These are phyloP conservation scores for Tinamus guttatus DNA, from an alignment of 2,113 vertebrate genomes.

Conservation along the genomic window DNA sequence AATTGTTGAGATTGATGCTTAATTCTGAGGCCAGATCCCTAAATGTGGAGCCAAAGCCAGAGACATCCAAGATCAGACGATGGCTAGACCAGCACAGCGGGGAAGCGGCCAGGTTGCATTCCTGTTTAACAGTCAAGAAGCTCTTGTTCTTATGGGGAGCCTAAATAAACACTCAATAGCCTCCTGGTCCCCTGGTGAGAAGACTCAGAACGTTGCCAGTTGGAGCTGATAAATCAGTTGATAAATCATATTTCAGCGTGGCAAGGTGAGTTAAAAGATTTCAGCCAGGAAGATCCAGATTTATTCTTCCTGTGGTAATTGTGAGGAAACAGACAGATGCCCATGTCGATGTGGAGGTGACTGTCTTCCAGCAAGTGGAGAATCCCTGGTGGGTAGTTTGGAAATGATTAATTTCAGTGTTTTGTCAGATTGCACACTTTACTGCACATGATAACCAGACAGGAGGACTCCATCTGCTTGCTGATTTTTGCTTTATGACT, in stretches of 20 bases:
- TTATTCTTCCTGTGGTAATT: neutral
- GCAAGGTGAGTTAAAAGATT: neutral
- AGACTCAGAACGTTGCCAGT: neutral
- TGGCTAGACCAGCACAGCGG: neutral
- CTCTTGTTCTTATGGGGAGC: neutral
- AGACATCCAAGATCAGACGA: neutral
- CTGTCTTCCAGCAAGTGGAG: neutral
- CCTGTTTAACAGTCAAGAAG: neutral
- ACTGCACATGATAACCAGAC: neutral
- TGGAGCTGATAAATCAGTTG: neutral
- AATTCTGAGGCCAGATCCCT: neutral
- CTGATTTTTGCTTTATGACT: slow-evolving; percentile 45
- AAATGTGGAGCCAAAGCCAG: neutral
- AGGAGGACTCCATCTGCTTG: neutral
- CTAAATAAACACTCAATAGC: neutral
- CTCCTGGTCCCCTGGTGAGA: neutral
- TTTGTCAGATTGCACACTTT: slow-evolving; percentile 30
- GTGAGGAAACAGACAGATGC: neutral
- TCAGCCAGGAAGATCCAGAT: neutral
- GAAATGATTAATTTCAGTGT: slow-evolving; percentile 32
- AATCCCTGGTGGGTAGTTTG: slow-evolving; percentile 16
- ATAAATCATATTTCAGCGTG: neutral
- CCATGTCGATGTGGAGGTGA: neutral
- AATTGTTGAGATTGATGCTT: neutral
- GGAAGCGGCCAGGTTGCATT: neutral